Evolutionary conservation across 2,797 vertebrate genomes (phyloP).

Genomic region (Coreius guichenoti): DNA sequence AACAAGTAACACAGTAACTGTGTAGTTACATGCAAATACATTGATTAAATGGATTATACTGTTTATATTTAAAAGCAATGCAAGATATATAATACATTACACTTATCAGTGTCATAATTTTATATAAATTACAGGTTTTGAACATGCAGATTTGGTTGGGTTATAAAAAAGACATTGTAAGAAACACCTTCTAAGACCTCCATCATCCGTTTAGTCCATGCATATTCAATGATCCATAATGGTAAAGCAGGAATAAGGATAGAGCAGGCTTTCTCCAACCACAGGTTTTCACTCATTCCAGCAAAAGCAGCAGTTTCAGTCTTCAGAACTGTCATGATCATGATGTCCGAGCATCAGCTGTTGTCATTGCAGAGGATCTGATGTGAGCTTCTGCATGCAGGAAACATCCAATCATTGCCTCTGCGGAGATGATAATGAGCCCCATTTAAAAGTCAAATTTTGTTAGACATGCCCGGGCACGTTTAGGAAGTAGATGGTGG

Average conservation of each 20-base stretch:
- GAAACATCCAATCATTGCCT: conserved; percentile 17
- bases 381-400: not conserved
- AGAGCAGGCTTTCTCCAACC: conserved; percentile 3
- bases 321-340: not conserved
- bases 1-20: not conserved
- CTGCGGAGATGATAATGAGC: not conserved
- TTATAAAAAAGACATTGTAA: not conserved
- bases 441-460: not conserved
- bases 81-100: not conserved
- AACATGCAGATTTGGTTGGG: not conserved
- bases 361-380: not conserved
- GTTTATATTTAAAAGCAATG: not conserved
- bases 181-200: conserved; percentile 70
- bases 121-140: not conserved
- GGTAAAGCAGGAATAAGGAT: conserved; percentile 56
- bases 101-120: not conserved
- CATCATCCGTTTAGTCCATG: conserved; percentile 69
- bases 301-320: not conserved
- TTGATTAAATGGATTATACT: not conserved
- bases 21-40: not conserved
- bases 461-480: conserved; percentile 69
- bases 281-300: conserved; percentile 60
- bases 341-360: conserved; percentile 8
- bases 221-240: conserved; percentile 75
- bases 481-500: conserved; percentile 18